Base-by-base conservation (phyloP, 2,888 invertebrate species). In the Dascillus cervinus region DNA sequence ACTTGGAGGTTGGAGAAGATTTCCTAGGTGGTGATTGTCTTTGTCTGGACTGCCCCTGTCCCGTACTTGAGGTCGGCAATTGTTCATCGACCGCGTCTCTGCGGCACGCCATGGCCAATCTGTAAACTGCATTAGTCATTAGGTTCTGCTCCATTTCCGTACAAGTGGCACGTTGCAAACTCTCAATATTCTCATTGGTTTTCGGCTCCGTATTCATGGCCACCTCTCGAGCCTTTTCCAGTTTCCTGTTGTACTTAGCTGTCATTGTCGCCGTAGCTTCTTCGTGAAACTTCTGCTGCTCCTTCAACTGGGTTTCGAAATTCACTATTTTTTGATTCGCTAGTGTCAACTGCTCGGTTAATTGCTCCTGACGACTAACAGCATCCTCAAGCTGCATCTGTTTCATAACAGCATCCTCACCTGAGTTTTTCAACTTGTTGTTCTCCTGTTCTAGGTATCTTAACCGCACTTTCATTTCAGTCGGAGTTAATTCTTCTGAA, bases 161-260 rank as follows among this genome's bases (percentile, higher is more conserved):
- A 51, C 82, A 72, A 12, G 29, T 39, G 9, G 29, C 37, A 11
- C 37, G 49, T 41, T 41, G 39, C 3, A 56, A 49, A 3, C 44
- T 46, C 34, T 57, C 56, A 19, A 52, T 47, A 49, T 44, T 57
- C 69, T 78, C 76, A 32, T 72, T 75, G 12, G 71, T 69, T 39
- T 76, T 66, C 0, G 83, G 81, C 58, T 92, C 89, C 22, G 92
- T 69, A 13, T 79, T 79, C 55, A 85, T 85, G 49, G 90, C 88
- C 22, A 94, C 85, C 63, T 82, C 85, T 62, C 89, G 89, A 11
- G 94, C 92, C 62, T 92, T 94, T 52, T 92, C 92, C 9, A 95
- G 73, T 58, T 86, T 89, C 57, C 87, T 86, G 55, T 83, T 81
- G 62, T 91, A 89, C 51, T 84, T 81, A 37, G 85, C 82, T 60